Evolutionary conservation across 2,888 invertebrate species (phyloP).

Genomic region (Heliconius cydno): DNA sequence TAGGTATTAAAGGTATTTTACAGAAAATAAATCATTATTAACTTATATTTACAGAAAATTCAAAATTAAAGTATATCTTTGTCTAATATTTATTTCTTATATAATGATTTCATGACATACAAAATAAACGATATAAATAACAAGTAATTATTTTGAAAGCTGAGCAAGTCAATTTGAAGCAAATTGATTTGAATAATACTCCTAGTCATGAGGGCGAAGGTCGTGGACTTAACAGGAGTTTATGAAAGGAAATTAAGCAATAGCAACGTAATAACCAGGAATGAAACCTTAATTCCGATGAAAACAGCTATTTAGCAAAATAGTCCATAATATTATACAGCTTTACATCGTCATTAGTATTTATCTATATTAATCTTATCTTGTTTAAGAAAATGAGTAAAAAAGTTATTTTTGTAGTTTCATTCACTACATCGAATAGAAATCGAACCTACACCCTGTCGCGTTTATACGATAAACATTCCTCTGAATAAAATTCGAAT

Average conservation of each 20-base stretch:
- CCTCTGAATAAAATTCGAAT: no score
- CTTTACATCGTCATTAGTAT: conserved; percentile 23
- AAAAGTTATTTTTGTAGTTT: not conserved
- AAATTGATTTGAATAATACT: conserved; percentile 44
- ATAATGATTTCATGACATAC: not conserved
- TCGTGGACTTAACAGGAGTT: conserved; percentile 40
- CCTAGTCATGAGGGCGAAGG: conserved; percentile 44
- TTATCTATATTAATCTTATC: not conserved
- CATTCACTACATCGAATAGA: no score
- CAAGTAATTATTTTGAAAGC: conserved; percentile 1
- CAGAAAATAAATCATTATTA: no score
- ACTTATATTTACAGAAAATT: no score
- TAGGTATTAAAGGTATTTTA: no score
- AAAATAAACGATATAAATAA: not conserved
- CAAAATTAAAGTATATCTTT: no score
- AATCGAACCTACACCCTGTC: no score
- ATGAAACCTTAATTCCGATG: conserved; percentile 44
- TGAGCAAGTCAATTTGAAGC: conserved; percentile 35
- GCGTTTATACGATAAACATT: no score
- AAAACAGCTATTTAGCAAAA: conserved; percentile 44
- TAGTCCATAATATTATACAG: conserved; percentile 22
- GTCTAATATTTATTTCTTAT: no score
- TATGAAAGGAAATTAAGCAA: conserved; percentile 49
- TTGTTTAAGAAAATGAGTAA: no score
- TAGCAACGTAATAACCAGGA: conserved; percentile 43